Evolutionary conservation across 2,888 invertebrate species (phyloP), one percentile per base, ranked within the genome.

Genomic region (Heliconius ethilla): DNA sequence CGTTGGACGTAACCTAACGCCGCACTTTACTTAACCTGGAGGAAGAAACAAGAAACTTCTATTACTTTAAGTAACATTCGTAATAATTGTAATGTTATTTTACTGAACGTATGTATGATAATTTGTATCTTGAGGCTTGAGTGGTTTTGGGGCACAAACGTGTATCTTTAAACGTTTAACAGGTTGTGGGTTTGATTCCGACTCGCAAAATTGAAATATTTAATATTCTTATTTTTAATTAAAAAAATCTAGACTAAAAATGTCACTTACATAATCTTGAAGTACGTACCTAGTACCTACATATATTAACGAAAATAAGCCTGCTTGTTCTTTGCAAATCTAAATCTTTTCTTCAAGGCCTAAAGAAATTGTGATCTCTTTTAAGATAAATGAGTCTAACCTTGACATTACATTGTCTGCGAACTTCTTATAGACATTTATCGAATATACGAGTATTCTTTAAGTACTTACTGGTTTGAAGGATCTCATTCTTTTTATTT

Each of bases 391-490:
- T 59, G 72, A 55, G 55, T 29, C 55, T 29, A 55, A 59, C 72
- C 72, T 72, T 72, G 72, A 72, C 29, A 6, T 72, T 55, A 27
- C 72, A 45, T 25, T 45, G 72, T 72, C 72, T 72, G 72, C 55
- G 72, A 72, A 72, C 59, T 72, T 72, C 72, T 72, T 72, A 51
- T n/a, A 40, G 72, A 55, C 51, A 55, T 29, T 72, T 72, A 33
- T 55, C 22, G 22, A 29, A 55, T 51, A 70, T 29, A 55, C n/a
- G 22, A 51, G 51, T 22, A 22, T 70, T 55, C 70, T 67, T 37
- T 11, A n/a, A n/a, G 40, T 25, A 15, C 55, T 29, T 70, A 55
- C 10, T 25, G n/a, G 9, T 10, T 22, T 70, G 29, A 13, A 29
- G 6, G 27, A 51, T 27, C 2, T 27, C 27, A 27, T 27, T 27